Percentiles rank a stretch among this genome's conserved stretches.
phyloP scores from a whole-genome alignment of 92 coral and sea anemone genomes.

The Siderastrea radians region DNA sequence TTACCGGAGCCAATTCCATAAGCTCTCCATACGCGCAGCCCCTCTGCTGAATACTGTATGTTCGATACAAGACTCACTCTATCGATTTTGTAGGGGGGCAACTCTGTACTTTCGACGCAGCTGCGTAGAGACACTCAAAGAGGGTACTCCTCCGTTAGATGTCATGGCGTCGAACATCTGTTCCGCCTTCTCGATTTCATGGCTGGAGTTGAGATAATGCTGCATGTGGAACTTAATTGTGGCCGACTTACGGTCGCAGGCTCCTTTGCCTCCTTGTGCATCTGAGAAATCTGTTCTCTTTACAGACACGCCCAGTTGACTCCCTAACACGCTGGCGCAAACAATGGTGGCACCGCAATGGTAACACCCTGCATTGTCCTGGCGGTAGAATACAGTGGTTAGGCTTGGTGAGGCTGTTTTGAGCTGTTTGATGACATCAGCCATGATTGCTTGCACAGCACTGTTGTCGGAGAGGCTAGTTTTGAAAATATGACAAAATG shows the following conservation, averaged over 20 bases:
- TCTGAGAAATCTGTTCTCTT: constrained; percentile 56
- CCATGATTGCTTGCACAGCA: constrained; percentile 45
- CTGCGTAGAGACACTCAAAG: constrained; percentile 52
- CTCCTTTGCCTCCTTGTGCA: constrained; percentile 58
- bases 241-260: constrained; percentile 63
- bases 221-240: constrained; percentile 67
- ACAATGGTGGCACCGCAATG: constrained; percentile 30
- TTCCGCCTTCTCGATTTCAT: constrained; percentile 64
- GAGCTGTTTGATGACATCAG: constrained; percentile 35
- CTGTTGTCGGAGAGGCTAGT: constrained; percentile 39
- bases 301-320: constrained; percentile 24
- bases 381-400: constrained; percentile 17
- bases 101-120: constrained; percentile 21
- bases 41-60: constrained; percentile 44
- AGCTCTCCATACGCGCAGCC: constrained; percentile 43
- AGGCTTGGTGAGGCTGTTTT: constrained; percentile 17
- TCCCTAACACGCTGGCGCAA: constrained; percentile 29
- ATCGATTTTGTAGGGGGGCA: constrained; percentile 40
- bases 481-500: constrained; percentile 43
- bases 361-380: constrained; percentile 39
- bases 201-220: constrained; percentile 50
- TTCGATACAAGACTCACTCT: constrained; percentile 35
- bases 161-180: constrained; percentile 70
- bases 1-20: constrained; percentile 9
- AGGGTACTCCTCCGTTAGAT: constrained; percentile 66